These are phyloP conservation scores for Drosophila baimaii DNA, from an alignment of 1,140 invertebrate genomes.

Conservation along the genomic window DNA sequence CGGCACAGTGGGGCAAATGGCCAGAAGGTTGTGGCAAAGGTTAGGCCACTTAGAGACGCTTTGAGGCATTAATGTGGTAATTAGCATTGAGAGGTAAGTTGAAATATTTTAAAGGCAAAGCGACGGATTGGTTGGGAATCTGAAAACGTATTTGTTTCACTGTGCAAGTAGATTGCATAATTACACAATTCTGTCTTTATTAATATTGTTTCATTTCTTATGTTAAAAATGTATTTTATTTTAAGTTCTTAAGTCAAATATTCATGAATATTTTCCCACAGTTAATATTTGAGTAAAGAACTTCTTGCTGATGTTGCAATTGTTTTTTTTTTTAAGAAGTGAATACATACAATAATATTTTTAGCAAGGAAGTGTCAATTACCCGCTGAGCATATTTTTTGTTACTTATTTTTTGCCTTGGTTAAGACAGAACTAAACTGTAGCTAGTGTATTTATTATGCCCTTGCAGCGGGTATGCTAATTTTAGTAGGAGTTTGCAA, in stretches of 20 bases:
- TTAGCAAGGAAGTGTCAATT: constrained; percentile 24
- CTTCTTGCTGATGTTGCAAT: not conserved
- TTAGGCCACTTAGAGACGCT: not conserved
- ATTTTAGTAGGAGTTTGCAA: too few relatives aligned
- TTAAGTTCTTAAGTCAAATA: not conserved
- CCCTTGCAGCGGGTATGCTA: too few relatives aligned
- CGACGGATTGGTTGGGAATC: not conserved
- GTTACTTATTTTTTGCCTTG: not conserved
- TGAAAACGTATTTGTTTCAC: too few relatives aligned
- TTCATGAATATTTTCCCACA: not conserved
- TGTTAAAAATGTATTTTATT: not conserved
- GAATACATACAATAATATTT: not conserved
- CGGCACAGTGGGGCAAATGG: constrained; percentile 52
- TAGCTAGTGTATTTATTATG: not conserved
- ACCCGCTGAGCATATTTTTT: not conserved
- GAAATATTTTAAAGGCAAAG: not conserved
- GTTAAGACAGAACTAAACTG: not conserved
- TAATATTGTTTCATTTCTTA: too few relatives aligned
- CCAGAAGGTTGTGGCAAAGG: constrained; percentile 6
- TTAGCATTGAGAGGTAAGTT: not conserved
- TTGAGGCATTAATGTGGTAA: constrained; percentile 1
- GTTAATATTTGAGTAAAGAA: not conserved
- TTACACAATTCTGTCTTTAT: too few relatives aligned
- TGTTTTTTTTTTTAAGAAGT: not conserved
- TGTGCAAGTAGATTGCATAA: too few relatives aligned